Evolutionary conservation across 2,888 invertebrate genomes (phyloP), one percentile per base, ranked within the genome.

Genomic region (Vanessa cardui): DNA sequence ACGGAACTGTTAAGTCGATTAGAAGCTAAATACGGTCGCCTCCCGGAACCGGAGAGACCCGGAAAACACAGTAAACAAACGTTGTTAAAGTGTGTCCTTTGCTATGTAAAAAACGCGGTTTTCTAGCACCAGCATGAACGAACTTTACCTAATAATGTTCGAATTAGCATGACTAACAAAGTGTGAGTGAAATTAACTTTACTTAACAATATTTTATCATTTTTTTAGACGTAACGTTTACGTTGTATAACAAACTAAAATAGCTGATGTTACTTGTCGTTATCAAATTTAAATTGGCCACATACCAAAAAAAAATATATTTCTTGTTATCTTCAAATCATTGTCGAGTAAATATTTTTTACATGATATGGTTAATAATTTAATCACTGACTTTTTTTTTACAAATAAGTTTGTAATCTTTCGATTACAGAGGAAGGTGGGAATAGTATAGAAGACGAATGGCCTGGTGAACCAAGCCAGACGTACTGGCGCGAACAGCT

Each of bases 1-100:
- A 93, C 93, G 7, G 96, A 96, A 72, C 87, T 96, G 58, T 90
- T 96, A 76, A 95, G 90, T 78, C 94, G 96, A 73, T 86, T 96
- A 66, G 96, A 96, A 81, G 95, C 94, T 33, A 96, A 96, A 92
- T 96, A 96, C 82, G 96, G 96, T 62, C 94, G 95, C 73, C 84
- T 96, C 64, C 94, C 94, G 15, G 94, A 94, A 72, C 83, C 93
- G 3, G 87, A 92, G 75, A 74, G 93, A 80, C 79, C 93, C 80
- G 81, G 91, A 90, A 86, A 75, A 87, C 84, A 76, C 86, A 94
- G 83, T 94, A 94, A 92, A 84, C 75, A 78, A 73, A 71, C 77
- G 74, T 67, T 73, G 76, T 76, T 74, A 76, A 44, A 66, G 74
- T 78, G 76, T 77, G 72, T 62, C 70, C 62, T 65, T 60, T 58